Evolutionary conservation across 2,113 vertebrate species (phyloP).

Genomic region (Stegastes partitus): DNA sequence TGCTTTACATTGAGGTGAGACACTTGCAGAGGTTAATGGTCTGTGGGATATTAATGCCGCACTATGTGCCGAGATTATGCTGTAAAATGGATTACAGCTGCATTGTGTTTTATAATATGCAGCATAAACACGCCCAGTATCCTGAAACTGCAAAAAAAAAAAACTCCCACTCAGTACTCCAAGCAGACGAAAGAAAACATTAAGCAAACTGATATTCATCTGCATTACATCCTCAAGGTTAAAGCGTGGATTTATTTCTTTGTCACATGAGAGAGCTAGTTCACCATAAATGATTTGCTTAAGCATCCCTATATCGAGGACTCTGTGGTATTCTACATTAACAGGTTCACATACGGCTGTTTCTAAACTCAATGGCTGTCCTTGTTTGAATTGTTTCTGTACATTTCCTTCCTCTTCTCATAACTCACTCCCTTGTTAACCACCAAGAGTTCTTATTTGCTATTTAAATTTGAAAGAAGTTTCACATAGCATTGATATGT

Average conservation of each 20-base stretch:
- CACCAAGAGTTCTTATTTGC: not conserved
- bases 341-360: not conserved
- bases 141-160: conserved; percentile 26
- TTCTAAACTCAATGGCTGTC: not conserved
- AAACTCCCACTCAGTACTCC: conserved; percentile 10
- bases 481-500: not conserved
- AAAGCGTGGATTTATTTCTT: conserved; percentile 30
- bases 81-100: conserved; percentile 21
- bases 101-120: conserved; percentile 5
- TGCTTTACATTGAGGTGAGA: not conserved
- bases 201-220: conserved; percentile 27
- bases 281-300: conserved; percentile 4
- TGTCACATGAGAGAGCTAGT: not conserved
- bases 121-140: conserved; percentile 16
- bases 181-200: conserved; percentile 27
- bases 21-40: not conserved
- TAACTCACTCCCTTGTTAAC: too few relatives aligned
- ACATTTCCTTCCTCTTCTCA: not conserved
- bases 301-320: not conserved
- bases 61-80: conserved; percentile 4
- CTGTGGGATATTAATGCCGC: not conserved
- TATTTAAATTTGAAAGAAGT: too few relatives aligned
- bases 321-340: not conserved
- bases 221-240: conserved; percentile 35
- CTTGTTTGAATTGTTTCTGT: not conserved